phyloP scores from a whole-genome alignment of 2,113 vertebrate genomes.

The Hemichromis elongatus region DNA sequence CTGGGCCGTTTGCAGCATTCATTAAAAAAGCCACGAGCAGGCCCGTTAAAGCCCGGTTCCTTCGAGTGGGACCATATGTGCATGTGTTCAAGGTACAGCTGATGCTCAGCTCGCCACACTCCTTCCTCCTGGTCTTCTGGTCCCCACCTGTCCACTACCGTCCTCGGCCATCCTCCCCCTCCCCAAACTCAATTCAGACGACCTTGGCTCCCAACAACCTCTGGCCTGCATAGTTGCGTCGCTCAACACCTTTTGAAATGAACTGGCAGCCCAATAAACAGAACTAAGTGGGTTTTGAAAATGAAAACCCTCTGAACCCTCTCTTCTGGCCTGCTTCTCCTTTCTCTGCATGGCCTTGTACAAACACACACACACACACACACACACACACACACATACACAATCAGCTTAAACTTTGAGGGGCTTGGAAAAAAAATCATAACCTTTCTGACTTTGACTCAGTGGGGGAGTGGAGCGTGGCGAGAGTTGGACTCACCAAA shows the following conservation, averaged over 20 bases:
- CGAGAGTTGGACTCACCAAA: slow-evolving; percentile 34
- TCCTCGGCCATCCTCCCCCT: background rate
- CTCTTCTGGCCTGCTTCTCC: background rate
- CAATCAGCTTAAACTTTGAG: slow-evolving; percentile 41
- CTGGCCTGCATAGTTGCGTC: slow-evolving; percentile 37
- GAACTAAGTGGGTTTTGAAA: slow-evolving; percentile 51
- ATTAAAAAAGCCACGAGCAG: slow-evolving; percentile 1
- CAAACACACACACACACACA: background rate
- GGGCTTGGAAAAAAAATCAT: slow-evolving; percentile 53
- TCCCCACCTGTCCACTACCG: background rate
- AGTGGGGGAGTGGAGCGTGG: background rate
- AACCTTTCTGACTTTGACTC: slow-evolving; percentile 54
- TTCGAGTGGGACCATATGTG: slow-evolving; percentile 10
- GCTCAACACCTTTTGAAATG: slow-evolving; percentile 60
- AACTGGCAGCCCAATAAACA: slow-evolving; percentile 43
- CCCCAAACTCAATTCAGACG: background rate
- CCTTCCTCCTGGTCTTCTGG: background rate
- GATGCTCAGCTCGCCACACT: background rate
- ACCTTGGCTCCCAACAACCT: slow-evolving; percentile 37
- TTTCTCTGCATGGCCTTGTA: slow-evolving; percentile 14
- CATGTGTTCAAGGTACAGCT: background rate
- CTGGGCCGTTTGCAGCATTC: slow-evolving; percentile 33
- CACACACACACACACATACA: background rate
- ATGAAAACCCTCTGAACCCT: slow-evolving; percentile 10
- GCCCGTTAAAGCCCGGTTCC: slow-evolving; percentile 9